Percentiles rank a stretch among this genome's conserved stretches.
Evolutionary conservation across 2,113 vertebrate genomes (phyloP).

Genomic region (Lamprotornis superbus): DNA sequence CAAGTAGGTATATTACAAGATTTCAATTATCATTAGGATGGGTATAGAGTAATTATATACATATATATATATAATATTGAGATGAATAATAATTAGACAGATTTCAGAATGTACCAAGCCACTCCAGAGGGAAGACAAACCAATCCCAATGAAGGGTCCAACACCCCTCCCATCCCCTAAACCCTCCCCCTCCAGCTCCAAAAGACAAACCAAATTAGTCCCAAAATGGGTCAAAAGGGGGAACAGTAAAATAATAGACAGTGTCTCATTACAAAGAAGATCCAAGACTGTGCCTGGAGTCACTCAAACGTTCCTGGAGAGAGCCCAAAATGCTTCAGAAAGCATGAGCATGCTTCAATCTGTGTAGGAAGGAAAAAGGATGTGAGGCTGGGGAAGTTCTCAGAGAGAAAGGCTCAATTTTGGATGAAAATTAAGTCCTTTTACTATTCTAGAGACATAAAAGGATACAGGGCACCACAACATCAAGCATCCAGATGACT

Average conservation of each 20-base stretch:
- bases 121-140: background rate
- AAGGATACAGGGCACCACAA: background rate
- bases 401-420: background rate
- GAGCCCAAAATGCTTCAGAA: background rate
- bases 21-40: background rate
- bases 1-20: background rate
- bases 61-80: background rate
- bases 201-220: background rate
- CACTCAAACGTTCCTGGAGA: background rate
- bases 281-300: background rate
- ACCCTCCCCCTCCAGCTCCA: background rate
- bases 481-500: background rate
- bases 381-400: background rate
- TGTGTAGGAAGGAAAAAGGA: background rate
- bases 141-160: accelerated
- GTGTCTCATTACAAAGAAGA: background rate
- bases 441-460: background rate
- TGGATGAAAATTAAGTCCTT: background rate
- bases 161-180: accelerated
- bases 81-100: background rate
- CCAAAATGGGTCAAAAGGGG: accelerated
- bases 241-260: background rate
- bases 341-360: accelerated
- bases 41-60: background rate
- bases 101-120: background rate